phyloP scores from a whole-genome alignment of 2,797 vertebrate species.

The Lerista edwardsae region DNA sequence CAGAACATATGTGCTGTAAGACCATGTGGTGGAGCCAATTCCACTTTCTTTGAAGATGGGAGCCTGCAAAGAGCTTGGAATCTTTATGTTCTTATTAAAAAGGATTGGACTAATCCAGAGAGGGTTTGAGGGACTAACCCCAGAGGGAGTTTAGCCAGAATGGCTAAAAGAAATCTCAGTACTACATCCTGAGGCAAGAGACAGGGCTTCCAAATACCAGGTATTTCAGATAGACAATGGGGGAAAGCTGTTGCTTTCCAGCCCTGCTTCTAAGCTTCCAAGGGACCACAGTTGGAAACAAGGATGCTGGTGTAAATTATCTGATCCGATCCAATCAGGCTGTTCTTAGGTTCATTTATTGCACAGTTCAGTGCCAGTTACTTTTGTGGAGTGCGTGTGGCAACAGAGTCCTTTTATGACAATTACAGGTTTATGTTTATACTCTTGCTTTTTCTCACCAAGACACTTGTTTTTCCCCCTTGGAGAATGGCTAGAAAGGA shows the following conservation, averaged over 20 bases:
- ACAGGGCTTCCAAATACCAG: no score
- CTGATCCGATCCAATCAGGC: not conserved
- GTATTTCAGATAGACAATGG: no score
- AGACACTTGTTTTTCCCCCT: not conserved
- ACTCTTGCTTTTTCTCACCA: not conserved
- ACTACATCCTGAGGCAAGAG: no score
- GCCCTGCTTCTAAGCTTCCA: no score
- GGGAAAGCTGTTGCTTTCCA: no score
- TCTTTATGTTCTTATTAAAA: not conserved
- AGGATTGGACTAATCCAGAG: not conserved
- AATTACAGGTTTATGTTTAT: not conserved
- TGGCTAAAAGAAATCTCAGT: no score
- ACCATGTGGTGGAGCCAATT: not conserved
- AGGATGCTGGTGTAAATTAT: not conserved
- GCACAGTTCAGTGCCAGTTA: no score
- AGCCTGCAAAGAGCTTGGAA: no score
- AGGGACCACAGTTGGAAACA: no score
- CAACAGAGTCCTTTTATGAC: not conserved
- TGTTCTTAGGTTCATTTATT: not conserved
- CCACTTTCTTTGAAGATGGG: not conserved
- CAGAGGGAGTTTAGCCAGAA: no score
- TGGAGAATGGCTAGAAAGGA: slow-evolving; percentile 25
- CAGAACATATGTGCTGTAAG: not conserved
- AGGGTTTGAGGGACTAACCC: no score
- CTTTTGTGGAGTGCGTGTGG: not conserved